phyloP scores from a whole-genome alignment of 2,113 vertebrate genomes.

The Periophthalmodon schlosseri region DNA sequence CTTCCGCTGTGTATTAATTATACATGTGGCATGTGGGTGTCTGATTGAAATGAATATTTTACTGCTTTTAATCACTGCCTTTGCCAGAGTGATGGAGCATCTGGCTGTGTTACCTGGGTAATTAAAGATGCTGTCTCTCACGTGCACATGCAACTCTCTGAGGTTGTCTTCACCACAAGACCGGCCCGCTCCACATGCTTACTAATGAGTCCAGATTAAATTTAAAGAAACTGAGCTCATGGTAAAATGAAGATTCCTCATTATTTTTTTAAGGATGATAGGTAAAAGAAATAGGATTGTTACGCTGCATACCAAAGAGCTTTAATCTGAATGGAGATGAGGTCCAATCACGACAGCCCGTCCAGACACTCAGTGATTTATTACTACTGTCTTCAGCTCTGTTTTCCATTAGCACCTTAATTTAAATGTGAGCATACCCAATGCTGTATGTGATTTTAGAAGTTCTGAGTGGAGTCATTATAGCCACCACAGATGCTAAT shows the following conservation, averaged over 20 bases:
- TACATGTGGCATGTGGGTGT: constrained; percentile 72
- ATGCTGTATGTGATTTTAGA: neutral
- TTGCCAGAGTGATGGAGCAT: constrained; percentile 72
- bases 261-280: constrained; percentile 24
- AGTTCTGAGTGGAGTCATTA: neutral
- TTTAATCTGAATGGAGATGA: constrained; percentile 5
- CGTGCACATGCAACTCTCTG: constrained; percentile 38
- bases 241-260: constrained; percentile 8
- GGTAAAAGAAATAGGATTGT: constrained; percentile 28
- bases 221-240: constrained; percentile 43
- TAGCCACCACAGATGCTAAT: neutral
- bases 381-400: constrained; percentile 2
- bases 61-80: constrained; percentile 75
- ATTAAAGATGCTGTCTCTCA: constrained; percentile 70
- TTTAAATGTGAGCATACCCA: constrained; percentile 16
- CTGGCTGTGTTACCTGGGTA: constrained; percentile 75
- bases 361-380: neutral
- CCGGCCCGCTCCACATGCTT: constrained; percentile 48
- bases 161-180: constrained; percentile 58
- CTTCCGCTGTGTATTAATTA: constrained; percentile 72
- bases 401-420: neutral
- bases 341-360: neutral
- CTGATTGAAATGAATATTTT: constrained; percentile 76
- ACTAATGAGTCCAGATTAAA: constrained; percentile 65
- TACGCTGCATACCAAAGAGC: constrained; percentile 4